phyloP scores from a whole-genome alignment of 2,797 vertebrate species.

The Coendou prehensilis region DNA sequence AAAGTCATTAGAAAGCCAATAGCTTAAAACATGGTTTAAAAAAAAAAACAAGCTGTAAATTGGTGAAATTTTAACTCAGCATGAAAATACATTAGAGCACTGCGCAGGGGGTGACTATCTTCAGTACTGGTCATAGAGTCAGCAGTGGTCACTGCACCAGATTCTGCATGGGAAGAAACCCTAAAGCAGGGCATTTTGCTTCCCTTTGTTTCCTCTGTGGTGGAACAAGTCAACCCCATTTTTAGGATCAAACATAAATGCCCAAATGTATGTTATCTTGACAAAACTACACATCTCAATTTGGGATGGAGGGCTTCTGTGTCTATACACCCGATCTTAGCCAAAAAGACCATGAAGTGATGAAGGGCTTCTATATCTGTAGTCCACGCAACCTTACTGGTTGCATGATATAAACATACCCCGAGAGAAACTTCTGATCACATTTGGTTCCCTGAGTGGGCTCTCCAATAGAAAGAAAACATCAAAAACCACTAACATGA shows the following conservation, averaged over 20 bases:
- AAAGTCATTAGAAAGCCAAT: neutral
- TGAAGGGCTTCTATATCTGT: neutral
- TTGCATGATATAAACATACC: neutral
- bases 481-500: neutral
- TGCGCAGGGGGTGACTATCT: neutral
- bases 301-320: neutral
- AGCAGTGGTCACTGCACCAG: neutral
- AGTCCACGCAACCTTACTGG: neutral
- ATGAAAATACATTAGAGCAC: neutral
- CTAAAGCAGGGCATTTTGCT: neutral
- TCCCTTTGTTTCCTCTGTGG: neutral
- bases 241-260: conserved; percentile 5
- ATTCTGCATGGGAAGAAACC: neutral
- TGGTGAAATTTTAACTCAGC: neutral
- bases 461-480: conserved; percentile 34
- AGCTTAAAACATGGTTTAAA: conserved; percentile 27
- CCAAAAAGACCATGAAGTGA: neutral
- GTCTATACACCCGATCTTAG: neutral
- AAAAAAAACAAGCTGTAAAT: neutral
- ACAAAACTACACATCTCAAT: neutral
- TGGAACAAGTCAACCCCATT: neutral
- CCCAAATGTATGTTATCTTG: neutral
- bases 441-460: neutral
- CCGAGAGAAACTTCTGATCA: neutral
- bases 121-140: neutral